Evolutionary conservation across 2,113 vertebrate species (phyloP).

Genomic region (Crocuta crocuta): DNA sequence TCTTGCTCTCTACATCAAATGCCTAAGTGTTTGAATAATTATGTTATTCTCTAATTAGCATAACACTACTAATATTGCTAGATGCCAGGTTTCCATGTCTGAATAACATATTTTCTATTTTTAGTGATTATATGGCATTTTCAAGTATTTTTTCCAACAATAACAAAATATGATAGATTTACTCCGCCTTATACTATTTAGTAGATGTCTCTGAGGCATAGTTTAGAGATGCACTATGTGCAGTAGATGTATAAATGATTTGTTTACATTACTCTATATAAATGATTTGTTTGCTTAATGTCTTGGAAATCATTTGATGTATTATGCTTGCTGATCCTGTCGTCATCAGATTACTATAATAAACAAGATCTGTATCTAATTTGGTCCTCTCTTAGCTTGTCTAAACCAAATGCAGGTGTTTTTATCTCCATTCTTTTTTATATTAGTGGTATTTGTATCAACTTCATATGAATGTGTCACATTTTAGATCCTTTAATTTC

Average conservation of each 20-base stretch:
- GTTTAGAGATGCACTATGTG: constrained; percentile 75
- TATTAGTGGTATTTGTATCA: constrained; percentile 54
- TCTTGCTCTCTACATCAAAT: neutral
- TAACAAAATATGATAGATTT: constrained; percentile 77
- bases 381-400: constrained; percentile 68
- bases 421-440: constrained; percentile 60
- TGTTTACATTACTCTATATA: constrained; percentile 80
- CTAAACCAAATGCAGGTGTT: constrained; percentile 72
- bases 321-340: constrained; percentile 73
- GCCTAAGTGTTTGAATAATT: constrained; percentile 55
- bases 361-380: constrained; percentile 79
- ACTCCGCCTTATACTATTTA: constrained; percentile 56
- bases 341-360: constrained; percentile 76
- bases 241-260: constrained; percentile 83
- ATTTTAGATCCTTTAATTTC: neutral
- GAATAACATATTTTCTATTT: constrained; percentile 56
- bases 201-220: constrained; percentile 75
- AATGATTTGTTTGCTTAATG: constrained; percentile 86
- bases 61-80: constrained; percentile 61
- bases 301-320: constrained; percentile 85
- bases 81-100: constrained; percentile 41
- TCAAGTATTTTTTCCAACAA: constrained; percentile 52
- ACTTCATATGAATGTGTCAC: constrained; percentile 43
- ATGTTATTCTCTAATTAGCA: constrained; percentile 54
- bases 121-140: constrained; percentile 65